These are phyloP conservation scores for Hippocampus kuda DNA, from an alignment of 2,797 vertebrate species.

Conservation along the genomic window DNA sequence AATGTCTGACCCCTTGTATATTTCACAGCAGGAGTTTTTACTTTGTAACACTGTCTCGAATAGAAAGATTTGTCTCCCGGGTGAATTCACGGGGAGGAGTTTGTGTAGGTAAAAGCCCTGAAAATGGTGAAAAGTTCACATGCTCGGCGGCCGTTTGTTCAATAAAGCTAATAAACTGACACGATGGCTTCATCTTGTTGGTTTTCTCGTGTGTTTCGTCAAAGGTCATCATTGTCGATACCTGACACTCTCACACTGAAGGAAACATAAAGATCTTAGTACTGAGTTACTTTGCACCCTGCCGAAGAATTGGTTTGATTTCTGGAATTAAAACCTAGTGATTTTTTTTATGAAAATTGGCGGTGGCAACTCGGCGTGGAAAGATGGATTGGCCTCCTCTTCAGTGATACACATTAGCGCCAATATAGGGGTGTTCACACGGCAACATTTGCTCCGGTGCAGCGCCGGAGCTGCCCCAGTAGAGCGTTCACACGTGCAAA, in stretches of 20 bases:
- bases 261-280: background rate
- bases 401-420: background rate
- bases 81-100: background rate
- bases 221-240: slow-evolving; percentile 7
- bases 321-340: background rate
- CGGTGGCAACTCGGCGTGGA: background rate
- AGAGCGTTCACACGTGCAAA: too few relatives aligned
- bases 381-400: background rate
- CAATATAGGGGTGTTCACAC: background rate
- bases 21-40: background rate
- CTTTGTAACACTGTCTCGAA: background rate
- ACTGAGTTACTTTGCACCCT: background rate
- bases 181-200: slow-evolving; percentile 4
- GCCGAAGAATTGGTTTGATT: background rate
- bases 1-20: background rate
- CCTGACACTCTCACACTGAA: background rate
- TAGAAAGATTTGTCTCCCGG: background rate
- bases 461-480: too few relatives aligned
- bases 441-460: too few relatives aligned
- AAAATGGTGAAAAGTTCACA: background rate
- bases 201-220: background rate
- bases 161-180: slow-evolving; percentile 3
- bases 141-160: background rate
- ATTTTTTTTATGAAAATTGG: background rate
- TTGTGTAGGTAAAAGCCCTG: background rate